phyloP scores from a whole-genome alignment of 2,888 invertebrate species.

The Diarsia brunnea region DNA sequence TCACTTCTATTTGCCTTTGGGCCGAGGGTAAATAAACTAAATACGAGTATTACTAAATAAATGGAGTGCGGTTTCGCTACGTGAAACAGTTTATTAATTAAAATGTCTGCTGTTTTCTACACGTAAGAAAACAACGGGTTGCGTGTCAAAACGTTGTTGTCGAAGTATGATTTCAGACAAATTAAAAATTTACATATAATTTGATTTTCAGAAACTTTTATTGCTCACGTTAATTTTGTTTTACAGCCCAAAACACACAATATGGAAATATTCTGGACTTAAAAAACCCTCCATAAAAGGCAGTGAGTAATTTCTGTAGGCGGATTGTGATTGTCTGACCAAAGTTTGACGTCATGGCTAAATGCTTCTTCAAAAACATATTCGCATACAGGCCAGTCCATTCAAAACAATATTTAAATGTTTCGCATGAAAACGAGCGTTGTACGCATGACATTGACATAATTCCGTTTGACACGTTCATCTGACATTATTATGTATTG shows the following conservation, averaged over 20 bases:
- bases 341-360: slow-evolving; percentile 61
- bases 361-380: slow-evolving; percentile 38
- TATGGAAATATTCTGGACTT: slow-evolving; percentile 11
- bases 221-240: slow-evolving; percentile 16
- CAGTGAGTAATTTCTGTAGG: slow-evolving; percentile 51
- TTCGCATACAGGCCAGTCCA: slow-evolving; percentile 14
- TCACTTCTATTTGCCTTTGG: slow-evolving; percentile 87
- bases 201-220: slow-evolving; percentile 22
- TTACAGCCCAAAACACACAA: slow-evolving; percentile 6
- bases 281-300: slow-evolving; percentile 48
- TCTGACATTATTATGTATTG: slow-evolving; percentile 63
- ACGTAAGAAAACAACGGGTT: slow-evolving; percentile 19
- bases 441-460: slow-evolving; percentile 77
- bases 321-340: slow-evolving; percentile 34
- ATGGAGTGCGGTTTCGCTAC: slow-evolving; percentile 58
- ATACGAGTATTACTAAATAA: slow-evolving; percentile 67
- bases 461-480: slow-evolving; percentile 67
- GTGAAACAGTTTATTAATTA: slow-evolving; percentile 68
- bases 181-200: slow-evolving; percentile 26
- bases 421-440: slow-evolving; percentile 55
- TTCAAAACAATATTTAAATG: slow-evolving; percentile 55
- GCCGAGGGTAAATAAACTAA: slow-evolving; percentile 82
- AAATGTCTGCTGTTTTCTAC: slow-evolving; percentile 58
- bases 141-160: slow-evolving; percentile 43
- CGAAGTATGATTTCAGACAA: slow-evolving; percentile 23